Percentiles rank a stretch among this genome's conserved stretches.
Conservation (phyloP, 2,113 vertebrate species). For the Chelonoidis abingdonii region DNA sequence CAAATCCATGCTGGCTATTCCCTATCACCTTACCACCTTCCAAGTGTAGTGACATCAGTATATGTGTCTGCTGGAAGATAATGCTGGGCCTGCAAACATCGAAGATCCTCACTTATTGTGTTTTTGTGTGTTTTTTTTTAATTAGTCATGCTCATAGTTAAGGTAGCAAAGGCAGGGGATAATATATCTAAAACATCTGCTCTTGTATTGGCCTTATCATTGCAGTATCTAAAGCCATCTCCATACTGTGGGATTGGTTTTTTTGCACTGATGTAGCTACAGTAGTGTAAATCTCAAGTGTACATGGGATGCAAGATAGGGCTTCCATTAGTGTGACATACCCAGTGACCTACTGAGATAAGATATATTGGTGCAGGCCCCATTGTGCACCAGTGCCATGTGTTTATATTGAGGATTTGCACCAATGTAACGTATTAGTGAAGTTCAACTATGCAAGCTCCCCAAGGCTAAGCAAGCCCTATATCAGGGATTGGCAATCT, state of each 20-base stretch:
- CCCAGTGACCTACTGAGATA: not conserved
- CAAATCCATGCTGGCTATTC: no score
- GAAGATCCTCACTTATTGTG: not conserved
- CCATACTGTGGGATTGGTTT: rapidly evolving
- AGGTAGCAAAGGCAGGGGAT: not conserved
- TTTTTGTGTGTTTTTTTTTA: not conserved
- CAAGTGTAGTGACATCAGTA: not conserved
- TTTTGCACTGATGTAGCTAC: not conserved
- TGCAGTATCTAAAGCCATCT: not conserved
- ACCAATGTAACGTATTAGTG: not conserved
- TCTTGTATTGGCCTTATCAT: not conserved
- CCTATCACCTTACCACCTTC: no score
- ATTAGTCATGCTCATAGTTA: not conserved
- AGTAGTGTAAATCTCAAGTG: rapidly evolving
- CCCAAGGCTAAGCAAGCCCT: not conserved
- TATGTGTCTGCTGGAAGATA: not conserved
- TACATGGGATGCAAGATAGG: not conserved
- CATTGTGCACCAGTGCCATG: not conserved
- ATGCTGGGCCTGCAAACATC: not conserved
- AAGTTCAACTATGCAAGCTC: not conserved
- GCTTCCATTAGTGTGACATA: not conserved
- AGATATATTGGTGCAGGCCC: not conserved
- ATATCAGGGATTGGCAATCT: not conserved
- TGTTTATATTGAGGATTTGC: not conserved
- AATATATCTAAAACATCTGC: not conserved